Evolutionary conservation across 2,113 vertebrate species (phyloP).

Genomic region (Macquaria australasica): DNA sequence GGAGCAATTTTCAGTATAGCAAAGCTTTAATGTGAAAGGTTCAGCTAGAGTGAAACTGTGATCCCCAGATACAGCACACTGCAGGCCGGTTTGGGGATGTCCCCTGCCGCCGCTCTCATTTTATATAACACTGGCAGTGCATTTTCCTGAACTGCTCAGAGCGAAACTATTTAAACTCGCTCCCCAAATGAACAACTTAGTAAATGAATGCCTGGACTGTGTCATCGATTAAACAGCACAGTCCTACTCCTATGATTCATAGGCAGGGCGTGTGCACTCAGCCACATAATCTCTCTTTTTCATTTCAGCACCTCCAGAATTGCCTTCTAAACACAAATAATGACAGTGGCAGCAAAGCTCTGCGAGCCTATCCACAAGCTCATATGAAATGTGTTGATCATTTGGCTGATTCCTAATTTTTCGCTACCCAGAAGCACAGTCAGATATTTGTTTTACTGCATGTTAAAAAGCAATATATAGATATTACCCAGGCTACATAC

Average conservation of each 20-base stretch:
- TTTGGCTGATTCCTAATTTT: conserved; percentile 74
- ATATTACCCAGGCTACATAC: conserved; percentile 3
- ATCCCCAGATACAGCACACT: conserved; percentile 3
- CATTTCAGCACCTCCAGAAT: conserved; percentile 78
- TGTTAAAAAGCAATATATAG: conserved; percentile 50
- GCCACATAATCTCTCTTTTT: conserved; percentile 80
- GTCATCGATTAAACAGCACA: conserved; percentile 77
- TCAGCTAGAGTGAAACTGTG: conserved; percentile 37
- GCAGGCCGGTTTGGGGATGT: conserved; percentile 17
- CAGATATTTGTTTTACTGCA: conserved; percentile 53
- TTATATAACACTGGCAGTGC: conserved; percentile 50
- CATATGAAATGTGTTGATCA: conserved; percentile 60
- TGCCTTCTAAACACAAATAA: conserved; percentile 80
- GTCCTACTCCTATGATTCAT: conserved; percentile 71
- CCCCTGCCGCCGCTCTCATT: conserved; percentile 62
- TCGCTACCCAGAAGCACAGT: conserved; percentile 36
- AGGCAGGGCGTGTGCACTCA: conserved; percentile 66
- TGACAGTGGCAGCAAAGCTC: conserved; percentile 69
- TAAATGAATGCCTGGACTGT: conserved; percentile 69
- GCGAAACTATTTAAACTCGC: conserved; percentile 71
- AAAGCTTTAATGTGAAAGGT: conserved; percentile 40
- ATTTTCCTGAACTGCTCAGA: conserved; percentile 61
- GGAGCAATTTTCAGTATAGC: conserved; percentile 17
- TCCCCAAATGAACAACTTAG: conserved; percentile 69
- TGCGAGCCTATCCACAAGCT: conserved; percentile 50